Evolutionary conservation across 2,797 vertebrate species (phyloP), one percentile per base, ranked within the genome.

Genomic region (Oreonectes daqikongensis): DNA sequence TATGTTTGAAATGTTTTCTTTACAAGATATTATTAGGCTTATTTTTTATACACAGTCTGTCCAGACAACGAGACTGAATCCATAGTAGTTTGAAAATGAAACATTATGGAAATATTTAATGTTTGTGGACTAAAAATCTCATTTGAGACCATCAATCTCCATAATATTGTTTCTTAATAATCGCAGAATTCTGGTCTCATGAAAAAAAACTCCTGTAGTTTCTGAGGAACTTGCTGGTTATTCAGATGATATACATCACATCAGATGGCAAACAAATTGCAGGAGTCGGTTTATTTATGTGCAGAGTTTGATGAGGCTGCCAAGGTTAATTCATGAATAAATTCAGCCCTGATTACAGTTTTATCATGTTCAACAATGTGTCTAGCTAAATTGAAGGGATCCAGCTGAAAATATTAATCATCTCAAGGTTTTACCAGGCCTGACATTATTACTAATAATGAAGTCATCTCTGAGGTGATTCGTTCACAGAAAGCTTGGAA

Each of bases 361-460:
- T 48, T 11, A 35, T 76, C 28, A 50, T 55, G n/a, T 28, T 61
- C 20, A 76, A 48, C 46, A 68, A 60, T 24, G 53, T 48, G 67
- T 76, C 20, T 24, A 57, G 63, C 4, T 22, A 8, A 22, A 44
- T 24, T 24, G 61, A 40, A 55, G 6, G 50, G 24, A 53, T 52
- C 28, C 24, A 42, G 35, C 50, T 52, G 42, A 28, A 32, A 60
- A 26, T 26, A 77, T 67, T 72, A 35, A 72, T 75, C 53, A 63
- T 44, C 35, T 74, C 60, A 53, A 63, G 65, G 72, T 76, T 79
- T 75, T 60, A 53, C 68, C 26, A 32, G 64, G 44, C 28, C 24
- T 74, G 82, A 75, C 75, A 82, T 78, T 80, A 82, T 61, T 73
- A 38, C 60, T 74, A 77, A 80, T 75, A 71, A 44, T 50, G 66